phyloP scores from a whole-genome alignment of 2,888 invertebrate species.

The Lathronympha strigana region DNA sequence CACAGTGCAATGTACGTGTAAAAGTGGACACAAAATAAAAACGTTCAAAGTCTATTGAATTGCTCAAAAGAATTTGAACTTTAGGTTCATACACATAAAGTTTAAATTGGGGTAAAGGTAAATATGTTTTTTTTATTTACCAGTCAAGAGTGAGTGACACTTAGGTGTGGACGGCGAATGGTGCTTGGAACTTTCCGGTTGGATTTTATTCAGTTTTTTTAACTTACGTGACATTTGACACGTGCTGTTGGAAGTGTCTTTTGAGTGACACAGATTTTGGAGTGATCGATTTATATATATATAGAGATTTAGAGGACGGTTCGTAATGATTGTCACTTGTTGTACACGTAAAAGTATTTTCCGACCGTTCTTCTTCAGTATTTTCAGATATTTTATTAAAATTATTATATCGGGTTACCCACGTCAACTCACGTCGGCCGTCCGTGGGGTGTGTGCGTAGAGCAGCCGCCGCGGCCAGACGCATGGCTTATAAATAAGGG shows the following conservation, averaged over 20 bases:
- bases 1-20: conserved; percentile 16
- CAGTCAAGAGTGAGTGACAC: conserved; percentile 24
- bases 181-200: conserved; percentile 6
- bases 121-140: not conserved
- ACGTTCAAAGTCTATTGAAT: not conserved
- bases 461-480: too few species aligned
- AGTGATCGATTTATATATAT: not conserved
- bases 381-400: too few species aligned
- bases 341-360: too few species aligned
- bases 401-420: too few species aligned
- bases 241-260: not conserved
- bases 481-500: too few species aligned
- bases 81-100: not conserved
- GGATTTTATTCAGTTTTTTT: conserved; percentile 24
- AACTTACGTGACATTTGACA: not conserved
- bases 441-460: too few species aligned
- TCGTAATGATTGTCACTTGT: not conserved
- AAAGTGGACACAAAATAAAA: not conserved
- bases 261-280: not conserved
- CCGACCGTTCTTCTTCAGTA: too few species aligned
- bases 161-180: conserved; percentile 13
- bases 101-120: not conserved
- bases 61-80: not conserved
- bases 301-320: not conserved
- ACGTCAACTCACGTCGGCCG: too few species aligned